Evolutionary conservation across 2,113 vertebrate species (phyloP).

Genomic region (Bolborhynchus lineola): DNA sequence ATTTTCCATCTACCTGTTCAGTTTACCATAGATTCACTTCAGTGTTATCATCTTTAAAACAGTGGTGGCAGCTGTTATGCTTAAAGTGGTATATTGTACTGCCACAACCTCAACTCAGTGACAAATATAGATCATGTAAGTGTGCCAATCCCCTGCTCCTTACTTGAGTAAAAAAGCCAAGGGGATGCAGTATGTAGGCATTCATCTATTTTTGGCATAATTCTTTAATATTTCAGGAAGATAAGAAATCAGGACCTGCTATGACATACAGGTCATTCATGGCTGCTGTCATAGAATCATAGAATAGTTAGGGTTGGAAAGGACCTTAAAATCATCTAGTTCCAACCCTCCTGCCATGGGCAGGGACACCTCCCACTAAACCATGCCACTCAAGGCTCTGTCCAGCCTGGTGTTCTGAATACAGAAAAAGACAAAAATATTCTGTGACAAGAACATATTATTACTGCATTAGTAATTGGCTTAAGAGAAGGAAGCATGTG

Average conservation of each 20-base stretch:
- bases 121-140: background rate
- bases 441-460: background rate
- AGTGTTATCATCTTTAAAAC: background rate
- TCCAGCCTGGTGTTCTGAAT: background rate
- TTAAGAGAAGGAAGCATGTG: background rate
- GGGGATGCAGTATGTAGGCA: background rate
- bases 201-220: background rate
- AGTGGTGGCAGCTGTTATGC: background rate
- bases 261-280: background rate
- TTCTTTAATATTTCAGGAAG: background rate
- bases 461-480: background rate
- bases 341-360: too few species aligned
- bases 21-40: background rate
- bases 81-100: background rate
- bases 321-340: too few species aligned
- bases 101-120: background rate
- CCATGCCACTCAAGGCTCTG: too few species aligned
- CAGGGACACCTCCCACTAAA: too few species aligned
- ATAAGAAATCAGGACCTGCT: background rate
- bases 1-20: background rate
- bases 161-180: background rate
- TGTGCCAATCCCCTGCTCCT: background rate
- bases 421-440: background rate
- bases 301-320: too few species aligned
- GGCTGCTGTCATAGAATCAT: background rate